Evolutionary conservation across 2,797 vertebrate species (phyloP).

Genomic region (Austrolebias charrua): DNA sequence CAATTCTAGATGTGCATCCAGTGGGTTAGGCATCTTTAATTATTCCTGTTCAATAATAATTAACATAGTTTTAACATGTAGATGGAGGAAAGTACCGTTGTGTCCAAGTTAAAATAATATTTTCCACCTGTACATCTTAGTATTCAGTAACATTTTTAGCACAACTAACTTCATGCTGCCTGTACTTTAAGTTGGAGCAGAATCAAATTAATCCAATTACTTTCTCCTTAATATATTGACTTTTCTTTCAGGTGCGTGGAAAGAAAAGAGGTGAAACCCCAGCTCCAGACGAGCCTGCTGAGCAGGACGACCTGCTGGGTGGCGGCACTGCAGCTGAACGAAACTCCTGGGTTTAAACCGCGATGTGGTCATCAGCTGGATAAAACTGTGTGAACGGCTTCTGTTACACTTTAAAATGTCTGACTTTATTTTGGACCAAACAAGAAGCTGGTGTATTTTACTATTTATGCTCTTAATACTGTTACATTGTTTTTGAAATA

Average conservation of each 20-base stretch:
- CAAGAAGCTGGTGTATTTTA: not conserved
- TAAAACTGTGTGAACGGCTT: not conserved
- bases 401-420: slow-evolving; percentile 32
- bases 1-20: too few relatives aligned
- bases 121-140: too few relatives aligned
- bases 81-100: too few relatives aligned
- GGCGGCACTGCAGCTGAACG: slow-evolving; percentile 5
- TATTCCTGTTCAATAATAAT: too few relatives aligned
- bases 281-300: slow-evolving; percentile 32
- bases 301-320: slow-evolving; percentile 72
- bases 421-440: not conserved
- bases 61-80: too few relatives aligned
- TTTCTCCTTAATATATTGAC: not conserved
- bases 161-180: too few relatives aligned
- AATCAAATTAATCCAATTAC: not conserved
- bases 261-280: slow-evolving; percentile 18
- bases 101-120: too few relatives aligned
- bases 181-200: too few relatives aligned
- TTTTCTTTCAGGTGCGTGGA: slow-evolving; percentile 65
- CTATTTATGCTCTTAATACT: not conserved
- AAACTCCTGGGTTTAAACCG: slow-evolving; percentile 62
- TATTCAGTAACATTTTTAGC: too few relatives aligned
- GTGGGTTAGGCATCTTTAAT: too few relatives aligned
- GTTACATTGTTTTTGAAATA: slow-evolving; percentile 14
- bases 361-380: slow-evolving; percentile 7